These are phyloP conservation scores for Sebastes steindachneri DNA, from an alignment of 2,797 vertebrate species.

Conservation along the genomic window DNA sequence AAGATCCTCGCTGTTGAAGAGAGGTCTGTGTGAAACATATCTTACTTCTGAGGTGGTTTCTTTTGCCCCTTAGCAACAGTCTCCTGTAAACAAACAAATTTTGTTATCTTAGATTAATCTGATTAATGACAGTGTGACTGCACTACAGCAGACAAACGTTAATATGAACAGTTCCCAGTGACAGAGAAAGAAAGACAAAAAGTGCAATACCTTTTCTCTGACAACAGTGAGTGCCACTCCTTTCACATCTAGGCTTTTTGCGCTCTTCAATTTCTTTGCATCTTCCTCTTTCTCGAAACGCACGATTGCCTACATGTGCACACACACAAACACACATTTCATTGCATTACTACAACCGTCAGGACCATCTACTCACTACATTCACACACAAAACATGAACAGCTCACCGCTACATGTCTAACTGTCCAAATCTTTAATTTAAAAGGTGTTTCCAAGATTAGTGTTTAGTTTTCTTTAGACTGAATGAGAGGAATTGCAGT, in stretches of 20 bases:
- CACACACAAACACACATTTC: neutral
- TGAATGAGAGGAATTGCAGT: neutral
- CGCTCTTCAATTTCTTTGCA: conserved; percentile 80
- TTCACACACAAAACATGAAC: too few species aligned
- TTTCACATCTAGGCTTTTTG: conserved; percentile 72
- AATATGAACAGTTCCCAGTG: neutral
- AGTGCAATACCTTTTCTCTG: conserved; percentile 52
- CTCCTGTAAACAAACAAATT: conserved; percentile 14
- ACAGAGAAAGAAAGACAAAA: neutral
- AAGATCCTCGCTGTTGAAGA: neutral
- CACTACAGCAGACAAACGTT: neutral
- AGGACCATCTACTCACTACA: neutral
- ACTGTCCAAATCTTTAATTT: too few species aligned
- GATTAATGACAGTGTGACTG: neutral
- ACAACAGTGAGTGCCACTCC: conserved; percentile 74
- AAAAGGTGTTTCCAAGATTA: too few species aligned
- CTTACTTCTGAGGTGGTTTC: conserved; percentile 45
- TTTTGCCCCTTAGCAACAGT: neutral
- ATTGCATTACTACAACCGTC: neutral
- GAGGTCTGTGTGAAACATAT: neutral
- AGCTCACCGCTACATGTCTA: too few species aligned
- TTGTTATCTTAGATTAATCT: neutral
- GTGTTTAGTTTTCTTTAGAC: neutral
- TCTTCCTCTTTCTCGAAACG: conserved; percentile 87
- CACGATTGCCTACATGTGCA: conserved; percentile 82